phyloP scores from a whole-genome alignment of 2,888 invertebrate species.

The Caenorhabditis imperialis region DNA sequence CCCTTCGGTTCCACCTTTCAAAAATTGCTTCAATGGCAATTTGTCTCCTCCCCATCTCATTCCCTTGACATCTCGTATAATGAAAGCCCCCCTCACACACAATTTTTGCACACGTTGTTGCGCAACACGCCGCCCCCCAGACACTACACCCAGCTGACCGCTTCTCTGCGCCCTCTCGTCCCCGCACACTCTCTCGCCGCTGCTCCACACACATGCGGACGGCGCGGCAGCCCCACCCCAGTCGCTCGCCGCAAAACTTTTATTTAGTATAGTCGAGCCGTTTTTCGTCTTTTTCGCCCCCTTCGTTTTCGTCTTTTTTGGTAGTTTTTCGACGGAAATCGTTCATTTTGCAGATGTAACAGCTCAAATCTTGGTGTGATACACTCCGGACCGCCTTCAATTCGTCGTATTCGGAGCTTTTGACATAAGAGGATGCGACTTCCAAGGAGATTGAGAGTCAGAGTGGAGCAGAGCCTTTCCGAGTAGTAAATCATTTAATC shows the following conservation, averaged over 20 bases:
- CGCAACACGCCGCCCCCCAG: conserved; percentile 8
- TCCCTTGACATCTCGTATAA: conserved; percentile 17
- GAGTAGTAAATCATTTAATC: no score
- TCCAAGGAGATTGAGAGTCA: no score
- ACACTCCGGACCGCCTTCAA: conserved; percentile 22
- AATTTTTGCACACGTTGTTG: conserved; percentile 1
- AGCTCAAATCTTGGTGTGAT: conserved; percentile 23
- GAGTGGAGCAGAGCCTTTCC: no score
- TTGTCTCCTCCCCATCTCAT: conserved; percentile 9
- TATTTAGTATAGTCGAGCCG: conserved; percentile 31
- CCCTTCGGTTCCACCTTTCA: neutral
- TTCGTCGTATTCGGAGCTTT: neutral
- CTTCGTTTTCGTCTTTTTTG: neutral
- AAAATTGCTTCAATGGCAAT: conserved; percentile 9
- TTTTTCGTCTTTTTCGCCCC: neutral
- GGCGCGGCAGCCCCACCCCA: conserved; percentile 14
- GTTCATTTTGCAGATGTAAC: conserved; percentile 24
- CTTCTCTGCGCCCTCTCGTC: conserved; percentile 7
- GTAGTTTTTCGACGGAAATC: neutral
- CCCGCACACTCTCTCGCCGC: conserved; percentile 4
- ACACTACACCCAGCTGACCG: conserved; percentile 31
- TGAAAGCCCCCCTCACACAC: conserved; percentile 1
- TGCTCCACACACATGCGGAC: conserved; percentile 7
- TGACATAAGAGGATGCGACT: no score
- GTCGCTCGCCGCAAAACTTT: conserved; percentile 26